Evolutionary conservation across 1,140 invertebrate genomes (phyloP).

Genomic region (Caenorhabditis brenneri): DNA sequence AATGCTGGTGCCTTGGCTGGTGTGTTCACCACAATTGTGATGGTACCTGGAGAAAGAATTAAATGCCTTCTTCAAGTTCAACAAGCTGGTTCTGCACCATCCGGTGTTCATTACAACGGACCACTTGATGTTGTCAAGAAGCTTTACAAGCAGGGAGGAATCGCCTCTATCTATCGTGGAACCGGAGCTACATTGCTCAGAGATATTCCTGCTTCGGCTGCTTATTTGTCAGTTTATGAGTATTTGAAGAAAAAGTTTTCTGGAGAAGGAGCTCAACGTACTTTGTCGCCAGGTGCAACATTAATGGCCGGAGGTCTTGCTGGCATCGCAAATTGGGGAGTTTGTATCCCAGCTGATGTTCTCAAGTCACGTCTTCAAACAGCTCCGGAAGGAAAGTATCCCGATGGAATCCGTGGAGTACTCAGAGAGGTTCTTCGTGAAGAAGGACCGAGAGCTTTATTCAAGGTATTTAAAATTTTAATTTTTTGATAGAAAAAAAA

Average conservation of each 20-base stretch:
- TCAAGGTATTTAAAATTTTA: too few species aligned
- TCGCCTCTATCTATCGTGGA: constrained; percentile 91
- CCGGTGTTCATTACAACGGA: constrained; percentile 82
- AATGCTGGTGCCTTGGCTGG: constrained; percentile 91
- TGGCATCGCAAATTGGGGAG: constrained; percentile 89
- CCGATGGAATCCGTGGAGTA: constrained; percentile 84
- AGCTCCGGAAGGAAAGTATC: constrained; percentile 87
- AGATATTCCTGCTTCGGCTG: constrained; percentile 93
- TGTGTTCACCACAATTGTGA: constrained; percentile 89
- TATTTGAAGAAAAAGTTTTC: constrained; percentile 80
- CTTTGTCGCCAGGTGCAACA: constrained; percentile 79
- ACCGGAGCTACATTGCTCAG: constrained; percentile 89
- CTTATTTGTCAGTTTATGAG: constrained; percentile 97
- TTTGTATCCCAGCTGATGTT: constrained; percentile 95
- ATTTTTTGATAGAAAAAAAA: too few species aligned
- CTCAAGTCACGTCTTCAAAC: constrained; percentile 93
- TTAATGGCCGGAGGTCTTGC: constrained; percentile 92
- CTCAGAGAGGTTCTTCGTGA: constrained; percentile 80
- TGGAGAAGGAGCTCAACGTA: constrained; percentile 74
- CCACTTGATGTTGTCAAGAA: constrained; percentile 89
- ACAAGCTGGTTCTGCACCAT: constrained; percentile 76
- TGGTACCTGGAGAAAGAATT: constrained; percentile 73
- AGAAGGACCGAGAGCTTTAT: constrained; percentile 81
- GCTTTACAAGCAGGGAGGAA: constrained; percentile 89
- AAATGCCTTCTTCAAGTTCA: constrained; percentile 65